Percentiles rank a stretch among this genome's conserved stretches.
phyloP scores from a whole-genome alignment of 2,113 vertebrate genomes.

The Silurus meridionalis region DNA sequence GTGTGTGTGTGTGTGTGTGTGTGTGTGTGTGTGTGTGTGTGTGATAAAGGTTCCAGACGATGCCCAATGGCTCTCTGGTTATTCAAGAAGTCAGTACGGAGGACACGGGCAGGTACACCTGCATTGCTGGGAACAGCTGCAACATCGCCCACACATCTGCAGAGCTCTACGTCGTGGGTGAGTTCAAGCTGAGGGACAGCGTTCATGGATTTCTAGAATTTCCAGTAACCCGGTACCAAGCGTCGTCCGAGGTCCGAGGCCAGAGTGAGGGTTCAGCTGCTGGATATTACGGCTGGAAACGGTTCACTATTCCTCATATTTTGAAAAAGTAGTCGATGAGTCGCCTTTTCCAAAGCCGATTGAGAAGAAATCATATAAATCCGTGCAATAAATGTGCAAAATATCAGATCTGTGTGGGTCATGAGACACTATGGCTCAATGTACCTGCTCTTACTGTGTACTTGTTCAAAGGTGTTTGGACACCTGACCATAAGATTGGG shows the following conservation, averaged over 20 bases:
- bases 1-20: not conserved
- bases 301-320: not conserved
- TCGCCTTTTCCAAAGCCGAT: not conserved
- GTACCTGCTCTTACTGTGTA: not conserved
- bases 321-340: not conserved
- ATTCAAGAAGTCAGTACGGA: constrained; percentile 78
- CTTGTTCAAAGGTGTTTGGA: too few species aligned
- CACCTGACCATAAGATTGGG: too few species aligned
- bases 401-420: too few species aligned
- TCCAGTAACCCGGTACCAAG: not conserved
- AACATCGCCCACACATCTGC: constrained; percentile 82
- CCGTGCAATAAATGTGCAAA: not conserved
- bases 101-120: constrained; percentile 83
- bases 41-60: constrained; percentile 79
- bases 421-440: not conserved
- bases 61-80: constrained; percentile 83
- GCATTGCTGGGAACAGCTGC: constrained; percentile 87
- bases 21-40: not conserved
- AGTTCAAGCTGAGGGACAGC: constrained; percentile 38
- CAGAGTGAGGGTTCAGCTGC: not conserved
- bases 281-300: not conserved
- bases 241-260: not conserved
- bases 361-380: not conserved
- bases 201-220: not conserved
- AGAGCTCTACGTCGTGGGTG: constrained; percentile 83